These are phyloP conservation scores for Brachypodius melanocephalos DNA, from an alignment of 2,113 vertebrate genomes.

Conservation along the genomic window DNA sequence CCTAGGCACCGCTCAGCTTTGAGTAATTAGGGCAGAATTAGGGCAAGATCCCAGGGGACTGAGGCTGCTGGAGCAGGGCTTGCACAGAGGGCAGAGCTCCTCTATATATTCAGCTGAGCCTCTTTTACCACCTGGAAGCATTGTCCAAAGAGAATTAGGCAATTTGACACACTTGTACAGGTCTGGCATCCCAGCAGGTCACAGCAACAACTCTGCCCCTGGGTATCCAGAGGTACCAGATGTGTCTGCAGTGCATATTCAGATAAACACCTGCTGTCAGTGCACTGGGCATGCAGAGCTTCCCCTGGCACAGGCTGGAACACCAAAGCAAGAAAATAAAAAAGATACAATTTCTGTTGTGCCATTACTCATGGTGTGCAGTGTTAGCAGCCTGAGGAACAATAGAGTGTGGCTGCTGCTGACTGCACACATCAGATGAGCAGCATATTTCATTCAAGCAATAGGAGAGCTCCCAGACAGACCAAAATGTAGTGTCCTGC, in stretches of 20 bases:
- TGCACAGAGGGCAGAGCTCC: not conserved
- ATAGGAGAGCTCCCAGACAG: not conserved
- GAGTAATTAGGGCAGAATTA: constrained; percentile 53
- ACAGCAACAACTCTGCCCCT: not conserved
- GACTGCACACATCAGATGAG: not conserved
- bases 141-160: not conserved
- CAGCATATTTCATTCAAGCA: not conserved
- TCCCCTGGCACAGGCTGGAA: not conserved
- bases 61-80: not conserved
- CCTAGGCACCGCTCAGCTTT: not conserved
- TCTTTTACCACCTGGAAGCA: constrained; percentile 8
- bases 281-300: not conserved
- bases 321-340: not conserved
- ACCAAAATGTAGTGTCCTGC: not conserved
- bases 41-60: not conserved
- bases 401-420: not conserved
- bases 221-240: not conserved
- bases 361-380: not conserved
- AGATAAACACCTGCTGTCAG: not conserved
- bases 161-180: not conserved
- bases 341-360: not conserved
- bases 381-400: not conserved
- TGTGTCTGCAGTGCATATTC: not conserved
- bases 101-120: not conserved
- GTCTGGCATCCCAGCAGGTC: not conserved